phyloP scores from a whole-genome alignment of 2,888 invertebrate genomes.

The Heliconius ismenius region DNA sequence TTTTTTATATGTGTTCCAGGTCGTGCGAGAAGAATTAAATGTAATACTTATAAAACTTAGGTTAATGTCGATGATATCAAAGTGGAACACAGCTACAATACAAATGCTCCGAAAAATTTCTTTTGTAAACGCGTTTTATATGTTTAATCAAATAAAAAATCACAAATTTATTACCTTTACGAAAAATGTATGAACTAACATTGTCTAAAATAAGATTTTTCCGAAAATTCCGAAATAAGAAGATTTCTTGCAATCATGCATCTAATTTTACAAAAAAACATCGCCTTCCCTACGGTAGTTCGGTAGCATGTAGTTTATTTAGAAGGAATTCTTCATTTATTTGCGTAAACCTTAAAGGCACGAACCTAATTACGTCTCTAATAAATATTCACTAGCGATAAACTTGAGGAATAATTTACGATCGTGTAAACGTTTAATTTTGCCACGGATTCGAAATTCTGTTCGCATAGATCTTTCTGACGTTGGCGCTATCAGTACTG shows the following conservation, averaged over 20 bases:
- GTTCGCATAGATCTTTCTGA: constrained; percentile 46
- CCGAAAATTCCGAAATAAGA: too few relatives aligned
- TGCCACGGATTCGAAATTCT: constrained; percentile 58
- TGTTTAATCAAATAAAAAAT: not conserved
- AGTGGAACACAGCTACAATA: too few relatives aligned
- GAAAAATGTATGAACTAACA: too few relatives aligned
- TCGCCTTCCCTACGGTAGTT: constrained; percentile 45
- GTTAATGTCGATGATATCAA: too few relatives aligned
- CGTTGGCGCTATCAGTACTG: constrained; percentile 38
- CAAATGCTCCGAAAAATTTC: not conserved
- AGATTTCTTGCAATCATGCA: not conserved
- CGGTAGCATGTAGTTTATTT: constrained; percentile 43
- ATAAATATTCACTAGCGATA: constrained; percentile 77
- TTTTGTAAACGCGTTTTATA: not conserved
- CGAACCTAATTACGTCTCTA: constrained; percentile 72
- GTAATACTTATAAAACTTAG: too few relatives aligned
- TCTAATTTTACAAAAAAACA: constrained; percentile 39
- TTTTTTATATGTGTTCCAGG: too few relatives aligned
- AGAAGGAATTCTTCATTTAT: constrained; percentile 64
- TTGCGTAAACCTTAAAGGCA: constrained; percentile 65
- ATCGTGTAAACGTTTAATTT: constrained; percentile 70
- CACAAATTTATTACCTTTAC: not conserved
- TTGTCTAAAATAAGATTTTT: too few relatives aligned
- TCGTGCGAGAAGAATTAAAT: too few relatives aligned
- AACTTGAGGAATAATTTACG: constrained; percentile 74